Evolutionary conservation across 2,888 invertebrate species (phyloP), one percentile per base, ranked within the genome.

Genomic region (Eilema griseolum): DNA sequence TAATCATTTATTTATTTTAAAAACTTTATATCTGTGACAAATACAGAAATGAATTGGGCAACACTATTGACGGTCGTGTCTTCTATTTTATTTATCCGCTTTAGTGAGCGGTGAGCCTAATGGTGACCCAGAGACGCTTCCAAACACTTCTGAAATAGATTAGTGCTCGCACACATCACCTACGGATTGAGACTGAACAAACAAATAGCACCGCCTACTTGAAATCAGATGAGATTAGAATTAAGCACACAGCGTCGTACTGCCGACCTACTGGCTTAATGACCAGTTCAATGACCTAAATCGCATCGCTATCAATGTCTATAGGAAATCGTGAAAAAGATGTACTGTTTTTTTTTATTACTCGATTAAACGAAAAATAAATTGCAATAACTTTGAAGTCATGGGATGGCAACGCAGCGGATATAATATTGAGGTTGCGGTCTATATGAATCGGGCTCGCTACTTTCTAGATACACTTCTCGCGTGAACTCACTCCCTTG

Each of bases 101-200:
- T 31, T 14, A 64, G 62, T 41, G 41, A 37, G 14, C 41, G 41
- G 37, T 41, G 26, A 62, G 37, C 23, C 41, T n/a, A 37, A 46
- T 67, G n/a, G 26, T 67, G 23, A 66, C 61, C 77, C 80, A 80
- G 68, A 73, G 66, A 67, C 70, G 69, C 61, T 69, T 33, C 23
- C 20, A 61, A 67, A 80, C 69, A 77, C 52, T 61, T 71, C 73
- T 72, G 70, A 71, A 78, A 77, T 75, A 82, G 83, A 80, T 80
- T 74, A 73, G 75, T 65, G 70, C 59, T 70, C 61, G 63, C 59
- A 26, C 41, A 33, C 70, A 67, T 79, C 67, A 72, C 61, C 71
- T 70, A 67, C 57, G 74, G 64, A 82, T 80, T 80, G 80, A 71
- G 80, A 75, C n/a, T 77, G 65, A 56, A 64, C 63, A 76, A 81